Conservation (phyloP, 1,140 invertebrate genomes). For the Bombus haemorrhoidalis region DNA sequence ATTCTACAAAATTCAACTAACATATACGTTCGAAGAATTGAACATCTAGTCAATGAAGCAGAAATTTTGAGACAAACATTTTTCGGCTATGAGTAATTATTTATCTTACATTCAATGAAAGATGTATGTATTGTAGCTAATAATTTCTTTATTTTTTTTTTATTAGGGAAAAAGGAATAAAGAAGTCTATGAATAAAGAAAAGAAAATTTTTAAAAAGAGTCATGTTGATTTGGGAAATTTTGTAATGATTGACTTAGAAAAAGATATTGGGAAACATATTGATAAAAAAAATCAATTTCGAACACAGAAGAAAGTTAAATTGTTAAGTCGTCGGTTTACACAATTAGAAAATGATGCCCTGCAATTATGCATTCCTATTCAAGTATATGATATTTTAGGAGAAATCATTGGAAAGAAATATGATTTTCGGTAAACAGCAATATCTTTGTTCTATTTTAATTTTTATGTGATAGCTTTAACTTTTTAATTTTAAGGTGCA, state of each 20-base stretch:
- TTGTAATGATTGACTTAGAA: conserved; percentile 68
- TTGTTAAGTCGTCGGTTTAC: conserved; percentile 74
- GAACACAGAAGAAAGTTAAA: conserved; percentile 67
- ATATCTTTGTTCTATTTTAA: not conserved
- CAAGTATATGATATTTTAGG: conserved; percentile 72
- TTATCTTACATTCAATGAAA: not conserved
- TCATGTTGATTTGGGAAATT: conserved; percentile 70
- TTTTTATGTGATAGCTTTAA: not conserved
- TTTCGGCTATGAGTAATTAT: conserved; percentile 68
- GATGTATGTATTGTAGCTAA: not conserved
- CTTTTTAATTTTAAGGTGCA: conserved; percentile 64
- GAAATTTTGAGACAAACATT: conserved; percentile 61
- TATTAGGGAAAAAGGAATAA: conserved; percentile 31
- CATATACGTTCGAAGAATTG: conserved; percentile 74
- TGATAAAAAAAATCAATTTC: conserved; percentile 67
- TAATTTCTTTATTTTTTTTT: conserved; percentile 1
- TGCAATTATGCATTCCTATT: conserved; percentile 54
- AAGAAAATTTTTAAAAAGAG: conserved; percentile 59
- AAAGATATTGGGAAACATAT: conserved; percentile 71
- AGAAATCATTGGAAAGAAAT: conserved; percentile 78
- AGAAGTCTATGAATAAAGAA: conserved; percentile 24
- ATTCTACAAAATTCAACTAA: conserved; percentile 77
- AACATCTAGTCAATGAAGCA: conserved; percentile 71
- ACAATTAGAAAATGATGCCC: conserved; percentile 71
- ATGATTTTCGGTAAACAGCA: conserved; percentile 73